phyloP scores from a whole-genome alignment of 2,113 vertebrate genomes.

The Gambusia holbrooki region DNA sequence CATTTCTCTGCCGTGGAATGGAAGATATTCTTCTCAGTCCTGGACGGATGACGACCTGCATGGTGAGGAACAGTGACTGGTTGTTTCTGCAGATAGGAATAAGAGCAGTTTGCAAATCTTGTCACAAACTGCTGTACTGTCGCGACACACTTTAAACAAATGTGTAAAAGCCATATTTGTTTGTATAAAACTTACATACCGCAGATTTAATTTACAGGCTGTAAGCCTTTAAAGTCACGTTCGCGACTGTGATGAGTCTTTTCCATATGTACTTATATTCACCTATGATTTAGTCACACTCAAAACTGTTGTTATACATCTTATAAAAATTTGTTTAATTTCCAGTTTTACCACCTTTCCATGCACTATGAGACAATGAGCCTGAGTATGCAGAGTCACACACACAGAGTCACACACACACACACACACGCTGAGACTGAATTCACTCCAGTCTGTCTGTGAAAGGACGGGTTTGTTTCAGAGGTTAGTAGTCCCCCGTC shows the following conservation, averaged over 20 bases:
- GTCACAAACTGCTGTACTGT: too few species aligned
- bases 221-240: too few species aligned
- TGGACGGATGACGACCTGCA: too few species aligned
- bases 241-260: neutral
- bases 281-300: neutral
- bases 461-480: constrained; percentile 55
- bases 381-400: constrained; percentile 6
- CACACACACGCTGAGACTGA: constrained; percentile 2
- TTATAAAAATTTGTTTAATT: neutral
- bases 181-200: too few species aligned
- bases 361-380: constrained; percentile 11
- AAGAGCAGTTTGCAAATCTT: too few species aligned
- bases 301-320: neutral
- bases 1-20: too few species aligned
- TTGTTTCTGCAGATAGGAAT: too few species aligned
- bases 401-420: constrained; percentile 26
- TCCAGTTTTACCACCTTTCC: neutral
- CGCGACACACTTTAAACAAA: too few species aligned
- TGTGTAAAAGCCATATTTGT: too few species aligned
- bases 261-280: neutral
- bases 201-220: too few species aligned
- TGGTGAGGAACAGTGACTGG: too few species aligned
- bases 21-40: too few species aligned
- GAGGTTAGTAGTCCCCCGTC: constrained; percentile 32
- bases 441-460: constrained; percentile 29